These are phyloP conservation scores for Lonchura striata DNA, from an alignment of 2,113 vertebrate species.

Conservation along the genomic window DNA sequence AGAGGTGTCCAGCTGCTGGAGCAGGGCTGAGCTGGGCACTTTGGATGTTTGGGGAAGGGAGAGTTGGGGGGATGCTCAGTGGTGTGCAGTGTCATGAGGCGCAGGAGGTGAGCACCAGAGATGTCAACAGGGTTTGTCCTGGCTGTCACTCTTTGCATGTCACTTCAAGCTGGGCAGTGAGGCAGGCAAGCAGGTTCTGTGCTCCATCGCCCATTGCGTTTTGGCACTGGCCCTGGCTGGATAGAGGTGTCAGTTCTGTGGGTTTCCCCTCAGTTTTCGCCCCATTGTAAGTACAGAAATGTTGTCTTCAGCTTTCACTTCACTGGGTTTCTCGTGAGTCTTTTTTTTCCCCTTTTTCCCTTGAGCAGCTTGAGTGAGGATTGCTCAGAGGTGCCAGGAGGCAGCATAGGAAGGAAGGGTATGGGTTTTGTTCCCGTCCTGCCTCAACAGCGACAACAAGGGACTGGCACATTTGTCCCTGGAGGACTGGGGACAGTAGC, in stretches of 20 bases:
- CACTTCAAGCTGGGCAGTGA: rapidly evolving
- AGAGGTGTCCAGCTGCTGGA: neutral
- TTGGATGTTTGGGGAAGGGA: rapidly evolving
- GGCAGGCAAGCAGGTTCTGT: neutral
- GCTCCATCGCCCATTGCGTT: rapidly evolving
- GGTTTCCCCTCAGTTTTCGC: neutral
- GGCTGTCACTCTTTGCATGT: rapidly evolving
- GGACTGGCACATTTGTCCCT: rapidly evolving
- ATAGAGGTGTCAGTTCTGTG: neutral
- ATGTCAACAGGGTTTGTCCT: rapidly evolving
- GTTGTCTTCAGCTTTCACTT: neutral
- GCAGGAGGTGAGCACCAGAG: neutral
- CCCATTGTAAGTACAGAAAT: neutral
- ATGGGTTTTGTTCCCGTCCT: too few relatives aligned
- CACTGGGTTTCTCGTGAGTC: rapidly evolving
- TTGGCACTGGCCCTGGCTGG: neutral
- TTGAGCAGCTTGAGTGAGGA: neutral
- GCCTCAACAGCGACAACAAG: too few relatives aligned
- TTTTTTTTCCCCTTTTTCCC: neutral
- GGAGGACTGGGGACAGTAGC: neutral
- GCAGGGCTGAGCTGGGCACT: neutral
- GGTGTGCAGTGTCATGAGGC: rapidly evolving
- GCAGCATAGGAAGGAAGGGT: neutral
- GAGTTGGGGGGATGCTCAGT: neutral
- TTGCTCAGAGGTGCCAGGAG: neutral